Conservation (phyloP, 2,797 vertebrate species). For the Gallinago solitaria region DNA sequence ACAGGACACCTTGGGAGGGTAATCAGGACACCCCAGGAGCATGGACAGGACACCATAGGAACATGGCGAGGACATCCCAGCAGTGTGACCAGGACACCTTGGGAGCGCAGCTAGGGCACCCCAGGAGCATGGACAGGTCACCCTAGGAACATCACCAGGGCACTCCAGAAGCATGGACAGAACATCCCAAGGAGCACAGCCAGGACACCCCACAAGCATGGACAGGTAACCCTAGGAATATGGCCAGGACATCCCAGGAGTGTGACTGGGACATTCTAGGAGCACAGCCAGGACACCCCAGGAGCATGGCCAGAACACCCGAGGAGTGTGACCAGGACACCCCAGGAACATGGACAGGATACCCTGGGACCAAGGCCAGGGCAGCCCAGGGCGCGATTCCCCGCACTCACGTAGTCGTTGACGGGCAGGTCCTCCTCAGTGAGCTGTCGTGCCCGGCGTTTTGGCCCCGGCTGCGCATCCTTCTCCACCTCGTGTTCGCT, state of each 20-base stretch:
- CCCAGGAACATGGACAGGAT: background rate
- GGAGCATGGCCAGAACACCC: too few species aligned
- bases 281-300: background rate
- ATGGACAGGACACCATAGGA: too few species aligned
- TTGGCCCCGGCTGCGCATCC: slow-evolving; percentile 72
- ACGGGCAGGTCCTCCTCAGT: slow-evolving; percentile 86
- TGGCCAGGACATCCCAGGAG: background rate
- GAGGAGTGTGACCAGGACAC: background rate
- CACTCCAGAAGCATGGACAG: background rate
- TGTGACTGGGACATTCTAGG: too few species aligned
- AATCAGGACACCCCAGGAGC: background rate
- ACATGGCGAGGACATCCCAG: background rate
- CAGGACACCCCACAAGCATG: background rate
- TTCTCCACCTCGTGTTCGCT: slow-evolving; percentile 49
- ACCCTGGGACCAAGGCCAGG: background rate
- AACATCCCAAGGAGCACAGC: background rate
- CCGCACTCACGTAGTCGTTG: slow-evolving; percentile 90
- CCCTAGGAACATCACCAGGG: too few species aligned
- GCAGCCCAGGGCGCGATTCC: background rate
- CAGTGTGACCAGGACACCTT: background rate
- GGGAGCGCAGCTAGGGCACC: background rate
- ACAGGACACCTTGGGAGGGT: background rate
- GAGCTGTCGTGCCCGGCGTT: slow-evolving; percentile 85
- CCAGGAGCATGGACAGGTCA: background rate
- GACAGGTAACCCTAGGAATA: background rate